Evolutionary conservation across 2,797 vertebrate genomes (phyloP), one percentile per base, ranked within the genome.

Genomic region (Neoniphon sammara): DNA sequence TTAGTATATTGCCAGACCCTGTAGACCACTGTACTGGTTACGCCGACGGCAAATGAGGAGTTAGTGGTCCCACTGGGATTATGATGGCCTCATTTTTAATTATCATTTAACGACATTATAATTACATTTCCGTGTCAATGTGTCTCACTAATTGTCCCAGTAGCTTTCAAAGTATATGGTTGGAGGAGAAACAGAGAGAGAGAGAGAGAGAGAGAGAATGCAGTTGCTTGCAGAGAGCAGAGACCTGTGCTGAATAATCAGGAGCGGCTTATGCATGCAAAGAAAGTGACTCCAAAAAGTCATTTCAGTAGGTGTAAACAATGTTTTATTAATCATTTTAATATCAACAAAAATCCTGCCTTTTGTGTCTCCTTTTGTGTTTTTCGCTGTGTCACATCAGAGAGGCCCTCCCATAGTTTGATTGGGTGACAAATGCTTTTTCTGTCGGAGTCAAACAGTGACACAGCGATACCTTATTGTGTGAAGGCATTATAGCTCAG

Each of bases 31-130:
- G 71, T 74, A 78, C 83, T 56, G 64, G 70, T 74, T 75, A 46
- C 42, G 47, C 72, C 67, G 66, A 77, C 68, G 65, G 80, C 82
- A 82, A 75, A 82, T 77, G 78, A 74, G 58, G 76, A 84, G 81
- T 66, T 73, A 74, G 36, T n/a, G 49, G 73, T 68, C 86, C 83
- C 4, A 7, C 80, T 76, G 88, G 87, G 84, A 86, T 85, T 82
- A 84, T 67, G 58, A 83, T 71, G 73, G 73, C 61, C 20, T 14
- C 47, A 7, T 80, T 88, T 92, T 90, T 90, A 89, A 92, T 91
- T 84, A 90, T 87, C 75, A 81, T 90, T 92, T 91, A 91, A 92
- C 91, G 87, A 83, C 69, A 75, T 87, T 88, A 85, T 93, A 92
- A 92, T 93, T 88, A 91, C 81, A 85, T 89, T 89, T 91, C 84